Evolutionary conservation across 2,797 vertebrate species (phyloP), one percentile per base, ranked within the genome.

Genomic region (Allobates femoralis): DNA sequence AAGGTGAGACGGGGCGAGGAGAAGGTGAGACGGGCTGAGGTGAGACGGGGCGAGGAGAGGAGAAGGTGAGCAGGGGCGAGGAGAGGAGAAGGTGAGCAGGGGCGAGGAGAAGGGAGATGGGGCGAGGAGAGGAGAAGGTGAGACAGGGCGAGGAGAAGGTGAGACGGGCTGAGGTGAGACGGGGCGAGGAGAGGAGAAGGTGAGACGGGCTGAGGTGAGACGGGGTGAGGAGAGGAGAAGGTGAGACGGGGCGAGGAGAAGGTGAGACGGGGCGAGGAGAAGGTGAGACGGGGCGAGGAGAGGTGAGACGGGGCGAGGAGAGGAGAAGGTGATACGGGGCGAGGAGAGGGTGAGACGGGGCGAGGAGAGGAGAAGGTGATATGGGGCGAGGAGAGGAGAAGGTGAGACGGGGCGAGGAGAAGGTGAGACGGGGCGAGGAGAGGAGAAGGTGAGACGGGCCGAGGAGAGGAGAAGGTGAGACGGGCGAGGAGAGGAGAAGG

Each of bases 201-300:
- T 32, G 26, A 37, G 15, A 46, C 51, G 78, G 79, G 62, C n/a
- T n/a, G n/a, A n/a, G n/a, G n/a, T n/a, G 62, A 56, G 56, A 51
- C 23, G 3, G 66, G 78, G 78, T 7, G 19, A 34, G 64, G 64
- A 32, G 79, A 69, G 46, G 32, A 12, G 41, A 34, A 62, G 62
- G 79, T 32, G 26, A 56, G 56, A 51, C 23, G 3, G 66, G 78
- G 78, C 16, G 19, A 34, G 64, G 64, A 32, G 79, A 69, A n/a
- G n/a, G n/a, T n/a, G n/a, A n/a, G n/a, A n/a, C n/a, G n/a, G n/a
- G n/a, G n/a, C n/a, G n/a, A n/a, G 46, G 32, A 12, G 41, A 34
- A 62, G 62, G 79, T 32, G 26, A 37, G 15, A 46, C 51, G 78
- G 79, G 62, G 62, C n/a, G n/a, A n/a, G n/a, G n/a, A n/a, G n/a